These are phyloP conservation scores for Actias luna DNA, from an alignment of 2,888 invertebrate genomes.

Conservation along the genomic window DNA sequence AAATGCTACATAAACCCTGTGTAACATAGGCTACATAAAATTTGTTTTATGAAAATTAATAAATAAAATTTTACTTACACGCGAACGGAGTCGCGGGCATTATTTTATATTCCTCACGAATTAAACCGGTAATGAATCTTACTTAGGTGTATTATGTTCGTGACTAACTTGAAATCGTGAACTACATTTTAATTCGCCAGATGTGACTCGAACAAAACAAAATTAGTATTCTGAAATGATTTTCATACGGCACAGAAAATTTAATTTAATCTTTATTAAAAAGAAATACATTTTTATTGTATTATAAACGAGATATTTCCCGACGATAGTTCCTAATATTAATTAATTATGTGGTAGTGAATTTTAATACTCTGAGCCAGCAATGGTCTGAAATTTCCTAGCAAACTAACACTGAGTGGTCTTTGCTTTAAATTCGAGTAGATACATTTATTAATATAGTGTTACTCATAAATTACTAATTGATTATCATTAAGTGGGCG, in stretches of 20 bases:
- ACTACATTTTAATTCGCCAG: constrained; percentile 5
- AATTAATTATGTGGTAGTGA: neutral
- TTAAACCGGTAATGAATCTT: neutral
- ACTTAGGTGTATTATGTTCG: neutral
- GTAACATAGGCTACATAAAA: no score
- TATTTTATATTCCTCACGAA: neutral
- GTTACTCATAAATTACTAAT: no score
- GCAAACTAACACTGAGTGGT: no score
- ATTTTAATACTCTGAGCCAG: neutral
- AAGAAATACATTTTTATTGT: neutral
- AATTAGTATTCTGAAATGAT: constrained; percentile 5
- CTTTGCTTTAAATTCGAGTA: no score
- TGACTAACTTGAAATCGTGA: constrained; percentile 1
- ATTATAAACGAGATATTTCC: neutral
- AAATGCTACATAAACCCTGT: no score
- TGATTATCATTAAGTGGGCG: no score
- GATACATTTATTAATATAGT: no score
- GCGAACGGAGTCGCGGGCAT: neutral
- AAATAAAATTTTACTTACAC: no score
- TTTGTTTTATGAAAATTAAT: no score
- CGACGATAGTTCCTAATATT: neutral
- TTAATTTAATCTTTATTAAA: neutral
- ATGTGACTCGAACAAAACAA: neutral
- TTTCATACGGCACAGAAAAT: neutral
- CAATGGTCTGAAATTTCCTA: no score